A percentile compares a stretch with the other conserved stretches of the same genome.
Conservation (phyloP, 2,888 invertebrate genomes). For the Pheosia gnoma region DNA sequence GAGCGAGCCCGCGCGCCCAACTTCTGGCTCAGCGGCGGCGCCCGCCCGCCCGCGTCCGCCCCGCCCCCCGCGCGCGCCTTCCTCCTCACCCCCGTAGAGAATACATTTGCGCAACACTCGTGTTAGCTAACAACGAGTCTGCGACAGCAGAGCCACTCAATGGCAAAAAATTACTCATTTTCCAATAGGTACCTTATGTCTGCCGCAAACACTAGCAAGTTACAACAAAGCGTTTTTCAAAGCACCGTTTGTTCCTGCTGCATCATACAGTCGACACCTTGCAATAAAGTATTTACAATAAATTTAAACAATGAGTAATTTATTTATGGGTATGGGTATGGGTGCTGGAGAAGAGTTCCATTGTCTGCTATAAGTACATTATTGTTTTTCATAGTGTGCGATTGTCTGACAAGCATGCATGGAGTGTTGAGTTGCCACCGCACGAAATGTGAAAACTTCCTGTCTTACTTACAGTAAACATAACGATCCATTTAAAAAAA, state of each 20-base stretch:
- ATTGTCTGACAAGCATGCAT: constrained; percentile 44
- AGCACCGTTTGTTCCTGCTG: constrained; percentile 32
- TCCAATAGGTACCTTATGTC: constrained; percentile 44
- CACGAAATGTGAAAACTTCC: background rate
- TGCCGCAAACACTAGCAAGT: constrained; percentile 41
- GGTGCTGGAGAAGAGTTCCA: constrained; percentile 57
- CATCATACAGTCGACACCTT: constrained; percentile 36
- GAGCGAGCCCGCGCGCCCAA: constrained; percentile 82
- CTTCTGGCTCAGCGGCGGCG: constrained; percentile 78
- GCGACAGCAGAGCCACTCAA: constrained; percentile 73
- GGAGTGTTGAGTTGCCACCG: background rate
- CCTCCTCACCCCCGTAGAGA: constrained; percentile 72
- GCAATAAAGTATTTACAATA: constrained; percentile 52
- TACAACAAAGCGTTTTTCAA: constrained; percentile 54
- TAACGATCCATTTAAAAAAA: no score
- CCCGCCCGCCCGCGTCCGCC: constrained; percentile 38
- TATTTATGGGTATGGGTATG: constrained; percentile 47
- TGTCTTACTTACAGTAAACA: background rate
- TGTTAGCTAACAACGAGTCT: constrained; percentile 78
- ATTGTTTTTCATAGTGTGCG: constrained; percentile 44
- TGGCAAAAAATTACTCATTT: constrained; percentile 78
- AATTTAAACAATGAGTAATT: constrained; percentile 68
- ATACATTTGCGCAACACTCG: constrained; percentile 83
- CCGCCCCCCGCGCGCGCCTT: constrained; percentile 42
- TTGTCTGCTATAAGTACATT: constrained; percentile 32